These are phyloP conservation scores for Parotocinclus haroldoi DNA, from an alignment of 2,797 vertebrate species.

Conservation along the genomic window DNA sequence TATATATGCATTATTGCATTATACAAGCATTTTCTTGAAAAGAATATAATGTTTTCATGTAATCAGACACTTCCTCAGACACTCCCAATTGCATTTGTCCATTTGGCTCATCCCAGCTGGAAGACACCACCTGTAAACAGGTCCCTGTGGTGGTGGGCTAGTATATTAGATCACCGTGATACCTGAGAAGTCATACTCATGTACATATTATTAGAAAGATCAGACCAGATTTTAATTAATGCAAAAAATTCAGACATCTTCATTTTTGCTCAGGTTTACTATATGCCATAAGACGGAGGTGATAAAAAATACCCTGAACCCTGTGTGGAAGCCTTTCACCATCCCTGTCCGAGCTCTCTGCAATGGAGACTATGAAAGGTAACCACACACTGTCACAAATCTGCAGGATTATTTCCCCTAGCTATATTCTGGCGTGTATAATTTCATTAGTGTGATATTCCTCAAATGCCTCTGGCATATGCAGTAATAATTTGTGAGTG, in stretches of 20 bases:
- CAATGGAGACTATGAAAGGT: constrained; percentile 92
- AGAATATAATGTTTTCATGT: no score
- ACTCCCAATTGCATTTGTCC: no score
- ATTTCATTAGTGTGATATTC: constrained; percentile 27
- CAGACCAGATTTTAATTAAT: no score
- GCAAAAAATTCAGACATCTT: background rate
- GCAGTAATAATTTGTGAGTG: constrained; percentile 49
- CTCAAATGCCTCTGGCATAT: constrained; percentile 36
- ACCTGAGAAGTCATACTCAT: no score
- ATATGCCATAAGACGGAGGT: constrained; percentile 96
- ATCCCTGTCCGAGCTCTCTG: constrained; percentile 89
- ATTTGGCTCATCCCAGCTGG: no score
- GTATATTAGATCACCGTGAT: no score
- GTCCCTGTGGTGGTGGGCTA: no score
- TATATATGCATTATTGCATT: no score
- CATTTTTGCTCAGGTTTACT: constrained; percentile 77
- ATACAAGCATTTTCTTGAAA: no score
- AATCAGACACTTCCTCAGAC: no score
- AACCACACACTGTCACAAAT: constrained; percentile 10
- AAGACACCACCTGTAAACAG: no score
- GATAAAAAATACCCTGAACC: constrained; percentile 88
- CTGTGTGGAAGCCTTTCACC: constrained; percentile 86
- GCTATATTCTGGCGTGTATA: constrained; percentile 2
- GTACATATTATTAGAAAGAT: no score
- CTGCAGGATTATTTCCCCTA: constrained; percentile 6